phyloP scores from a whole-genome alignment of 2,888 invertebrate genomes.

The Tetheella fluctuosa region DNA sequence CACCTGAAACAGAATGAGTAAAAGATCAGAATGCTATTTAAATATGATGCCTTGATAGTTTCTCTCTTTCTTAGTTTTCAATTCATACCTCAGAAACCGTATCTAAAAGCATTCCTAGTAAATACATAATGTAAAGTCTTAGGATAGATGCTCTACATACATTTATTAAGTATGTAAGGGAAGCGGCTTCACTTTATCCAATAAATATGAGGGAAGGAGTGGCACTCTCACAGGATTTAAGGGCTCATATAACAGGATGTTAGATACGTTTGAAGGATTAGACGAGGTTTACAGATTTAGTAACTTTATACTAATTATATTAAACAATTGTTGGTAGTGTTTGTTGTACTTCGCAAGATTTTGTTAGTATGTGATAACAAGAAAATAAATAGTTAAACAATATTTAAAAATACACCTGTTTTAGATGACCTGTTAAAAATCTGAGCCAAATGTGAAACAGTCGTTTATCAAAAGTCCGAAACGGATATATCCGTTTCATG shows the following conservation, averaged over 20 bases:
- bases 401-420: too few species aligned
- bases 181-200: conserved; percentile 19
- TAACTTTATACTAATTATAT: conserved; percentile 12
- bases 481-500: too few species aligned
- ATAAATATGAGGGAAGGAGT: conserved; percentile 22
- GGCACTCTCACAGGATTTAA: conserved; percentile 23
- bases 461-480: too few species aligned
- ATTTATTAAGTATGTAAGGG: conserved; percentile 18
- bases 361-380: background rate
- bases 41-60: too few species aligned
- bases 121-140: background rate
- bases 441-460: too few species aligned
- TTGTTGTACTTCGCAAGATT: background rate
- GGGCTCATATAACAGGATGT: conserved; percentile 27
- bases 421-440: too few species aligned
- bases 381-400: too few species aligned
- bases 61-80: too few species aligned
- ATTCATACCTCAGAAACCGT: too few species aligned
- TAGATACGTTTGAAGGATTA: conserved; percentile 37
- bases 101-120: background rate
- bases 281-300: conserved; percentile 34
- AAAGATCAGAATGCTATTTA: too few species aligned
- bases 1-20: too few species aligned
- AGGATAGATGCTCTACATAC: conserved; percentile 8
- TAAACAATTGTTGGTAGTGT: background rate